Evolutionary conservation across 2,888 invertebrate genomes (phyloP).

Genomic region (Odontothrips loti): DNA sequence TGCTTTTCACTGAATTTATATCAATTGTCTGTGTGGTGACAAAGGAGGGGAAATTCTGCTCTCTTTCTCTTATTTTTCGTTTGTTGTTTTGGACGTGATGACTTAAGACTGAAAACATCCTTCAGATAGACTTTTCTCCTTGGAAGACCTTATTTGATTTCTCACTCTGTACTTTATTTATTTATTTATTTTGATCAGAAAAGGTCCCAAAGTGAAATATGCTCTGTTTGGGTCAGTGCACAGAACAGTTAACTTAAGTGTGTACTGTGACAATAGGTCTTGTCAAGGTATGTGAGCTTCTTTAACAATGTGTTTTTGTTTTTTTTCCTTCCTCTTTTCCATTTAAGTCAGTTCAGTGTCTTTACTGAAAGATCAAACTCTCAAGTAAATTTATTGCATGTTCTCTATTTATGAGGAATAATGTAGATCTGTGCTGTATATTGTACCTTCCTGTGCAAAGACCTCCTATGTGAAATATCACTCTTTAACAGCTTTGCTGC

Average conservation of each 20-base stretch:
- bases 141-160: neutral
- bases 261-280: neutral
- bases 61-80: neutral
- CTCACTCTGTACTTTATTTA: neutral
- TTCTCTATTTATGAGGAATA: too few relatives aligned
- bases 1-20: neutral
- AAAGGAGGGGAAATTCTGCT: neutral
- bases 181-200: neutral
- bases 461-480: too few relatives aligned
- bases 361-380: too few relatives aligned
- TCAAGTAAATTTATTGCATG: too few relatives aligned
- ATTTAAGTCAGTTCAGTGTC: too few relatives aligned
- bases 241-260: neutral
- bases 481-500: too few relatives aligned
- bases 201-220: neutral
- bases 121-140: constrained; percentile 14
- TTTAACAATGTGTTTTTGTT: too few relatives aligned
- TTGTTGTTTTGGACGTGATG: neutral
- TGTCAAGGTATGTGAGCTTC: too few relatives aligned
- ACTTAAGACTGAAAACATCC: constrained; percentile 14
- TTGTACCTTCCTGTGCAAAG: too few relatives aligned
- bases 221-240: neutral
- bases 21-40: neutral
- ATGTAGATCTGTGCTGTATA: too few relatives aligned
- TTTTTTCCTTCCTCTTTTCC: too few relatives aligned